phyloP scores from a whole-genome alignment of 2,113 vertebrate species.

The Rhegmatorhina hoffmannsi region DNA sequence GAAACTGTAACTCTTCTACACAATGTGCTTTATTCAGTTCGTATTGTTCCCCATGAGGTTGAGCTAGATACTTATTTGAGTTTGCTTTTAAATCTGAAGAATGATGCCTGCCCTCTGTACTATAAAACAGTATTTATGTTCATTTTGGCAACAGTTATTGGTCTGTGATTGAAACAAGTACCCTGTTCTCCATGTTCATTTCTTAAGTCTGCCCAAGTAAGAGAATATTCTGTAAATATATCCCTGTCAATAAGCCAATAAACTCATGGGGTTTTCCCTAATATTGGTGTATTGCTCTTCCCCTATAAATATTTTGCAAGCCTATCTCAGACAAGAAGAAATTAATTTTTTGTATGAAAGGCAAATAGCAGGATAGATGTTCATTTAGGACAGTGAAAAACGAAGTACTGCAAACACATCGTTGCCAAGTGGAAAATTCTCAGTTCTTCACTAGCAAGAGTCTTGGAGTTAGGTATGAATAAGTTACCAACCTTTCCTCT shows the following conservation, averaged over 20 bases:
- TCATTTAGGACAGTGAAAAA: neutral
- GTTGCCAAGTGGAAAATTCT: neutral
- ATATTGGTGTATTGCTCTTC: neutral
- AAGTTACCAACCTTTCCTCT: neutral
- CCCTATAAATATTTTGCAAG: neutral
- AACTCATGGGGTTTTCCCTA: neutral
- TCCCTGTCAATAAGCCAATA: neutral
- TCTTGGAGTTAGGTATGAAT: neutral
- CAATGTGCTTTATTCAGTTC: neutral
- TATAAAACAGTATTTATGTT: neutral
- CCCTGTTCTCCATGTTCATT: neutral
- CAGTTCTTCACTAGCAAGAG: neutral
- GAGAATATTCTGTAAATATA: slow-evolving; percentile 9
- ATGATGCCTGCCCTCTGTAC: neutral
- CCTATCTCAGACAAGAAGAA: neutral
- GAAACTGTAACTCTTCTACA: neutral
- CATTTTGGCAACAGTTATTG: neutral
- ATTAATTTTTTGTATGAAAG: neutral
- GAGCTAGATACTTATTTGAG: neutral
- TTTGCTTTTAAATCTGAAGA: neutral
- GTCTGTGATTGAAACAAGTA: neutral
- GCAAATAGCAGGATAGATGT: neutral
- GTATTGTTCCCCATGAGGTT: neutral
- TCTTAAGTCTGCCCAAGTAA: neutral
- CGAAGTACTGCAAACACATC: neutral